Conservation (phyloP, 2,888 invertebrate genomes). For the Germaria angustata region DNA sequence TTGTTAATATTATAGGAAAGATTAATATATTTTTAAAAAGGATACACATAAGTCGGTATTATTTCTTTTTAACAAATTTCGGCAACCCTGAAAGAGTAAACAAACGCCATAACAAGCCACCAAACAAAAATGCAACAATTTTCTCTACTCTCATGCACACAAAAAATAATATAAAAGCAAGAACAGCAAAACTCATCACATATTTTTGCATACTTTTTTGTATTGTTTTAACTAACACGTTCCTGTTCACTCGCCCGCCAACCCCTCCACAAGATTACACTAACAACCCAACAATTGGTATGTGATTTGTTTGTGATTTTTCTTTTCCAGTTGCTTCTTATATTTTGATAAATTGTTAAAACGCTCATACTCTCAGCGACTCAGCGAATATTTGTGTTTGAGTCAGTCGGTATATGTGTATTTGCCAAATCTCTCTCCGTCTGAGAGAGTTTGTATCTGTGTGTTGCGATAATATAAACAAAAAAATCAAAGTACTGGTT, state of each 20-base stretch:
- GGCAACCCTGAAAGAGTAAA: conserved; percentile 52
- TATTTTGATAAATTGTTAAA: conserved; percentile 46
- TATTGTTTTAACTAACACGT: conserved; percentile 51
- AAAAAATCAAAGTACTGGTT: conserved; percentile 62
- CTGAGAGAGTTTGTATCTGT: conserved; percentile 52
- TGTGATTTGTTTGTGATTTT: conserved; percentile 59
- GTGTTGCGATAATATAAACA: conserved; percentile 42
- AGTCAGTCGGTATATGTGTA: background rate
- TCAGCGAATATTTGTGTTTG: conserved; percentile 7
- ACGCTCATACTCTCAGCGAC: conserved; percentile 8
- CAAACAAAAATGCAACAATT: conserved; percentile 58
- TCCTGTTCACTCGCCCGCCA: conserved; percentile 9
- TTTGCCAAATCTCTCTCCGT: conserved; percentile 1
- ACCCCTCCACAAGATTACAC: background rate
- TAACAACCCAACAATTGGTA: conserved; percentile 31
- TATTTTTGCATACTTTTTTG: conserved; percentile 52
- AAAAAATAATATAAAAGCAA: conserved; percentile 26
- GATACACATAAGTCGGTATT: too few species aligned
- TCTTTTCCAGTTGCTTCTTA: conserved; percentile 20
- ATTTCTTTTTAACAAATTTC: background rate
- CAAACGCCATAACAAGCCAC: conserved; percentile 24
- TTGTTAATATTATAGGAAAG: too few species aligned
- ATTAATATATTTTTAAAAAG: too few species aligned
- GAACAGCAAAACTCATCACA: conserved; percentile 47
- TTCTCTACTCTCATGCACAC: conserved; percentile 54